Conservation (phyloP, 1,140 invertebrate species). For the Trichonephila inaurata region DNA sequence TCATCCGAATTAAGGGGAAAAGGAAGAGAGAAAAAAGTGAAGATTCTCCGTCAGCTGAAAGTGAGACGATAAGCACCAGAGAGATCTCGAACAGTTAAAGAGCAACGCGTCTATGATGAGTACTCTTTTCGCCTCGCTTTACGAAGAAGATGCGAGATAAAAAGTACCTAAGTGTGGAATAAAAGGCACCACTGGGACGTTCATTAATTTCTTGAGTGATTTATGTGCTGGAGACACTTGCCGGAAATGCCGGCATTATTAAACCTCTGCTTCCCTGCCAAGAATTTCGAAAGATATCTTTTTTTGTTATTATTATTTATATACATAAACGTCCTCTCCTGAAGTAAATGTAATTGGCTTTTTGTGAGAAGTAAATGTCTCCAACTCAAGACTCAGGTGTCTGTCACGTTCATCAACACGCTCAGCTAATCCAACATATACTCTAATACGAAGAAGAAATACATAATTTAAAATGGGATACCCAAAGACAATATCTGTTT, state of each 20-base stretch:
- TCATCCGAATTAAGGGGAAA: not conserved
- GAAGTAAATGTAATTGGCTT: constrained; percentile 65
- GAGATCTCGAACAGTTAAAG: constrained; percentile 53
- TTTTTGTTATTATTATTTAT: constrained; percentile 75
- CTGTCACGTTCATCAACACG: not conserved
- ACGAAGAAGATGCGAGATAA: constrained; percentile 64
- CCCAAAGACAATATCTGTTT: no score
- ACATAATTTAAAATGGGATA: no score
- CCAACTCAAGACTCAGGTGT: not conserved
- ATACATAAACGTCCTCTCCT: constrained; percentile 17
- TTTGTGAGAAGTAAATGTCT: constrained; percentile 18
- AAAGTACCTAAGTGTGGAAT: constrained; percentile 58
- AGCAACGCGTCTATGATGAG: constrained; percentile 32
- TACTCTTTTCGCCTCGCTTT: constrained; percentile 62
- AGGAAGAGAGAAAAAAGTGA: not conserved
- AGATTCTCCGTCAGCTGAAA: constrained; percentile 25
- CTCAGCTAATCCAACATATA: no score
- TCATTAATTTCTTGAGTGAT: constrained; percentile 75
- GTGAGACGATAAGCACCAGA: constrained; percentile 3
- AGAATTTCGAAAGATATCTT: constrained; percentile 63
- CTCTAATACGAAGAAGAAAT: no score
- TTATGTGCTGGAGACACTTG: constrained; percentile 71
- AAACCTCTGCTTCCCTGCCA: constrained; percentile 58
- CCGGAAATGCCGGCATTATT: constrained; percentile 69
- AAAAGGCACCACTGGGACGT: constrained; percentile 67